Evolutionary conservation across 1,140 invertebrate genomes (phyloP), one percentile per base, ranked within the genome.

Genomic region (Holotrichia oblita): DNA sequence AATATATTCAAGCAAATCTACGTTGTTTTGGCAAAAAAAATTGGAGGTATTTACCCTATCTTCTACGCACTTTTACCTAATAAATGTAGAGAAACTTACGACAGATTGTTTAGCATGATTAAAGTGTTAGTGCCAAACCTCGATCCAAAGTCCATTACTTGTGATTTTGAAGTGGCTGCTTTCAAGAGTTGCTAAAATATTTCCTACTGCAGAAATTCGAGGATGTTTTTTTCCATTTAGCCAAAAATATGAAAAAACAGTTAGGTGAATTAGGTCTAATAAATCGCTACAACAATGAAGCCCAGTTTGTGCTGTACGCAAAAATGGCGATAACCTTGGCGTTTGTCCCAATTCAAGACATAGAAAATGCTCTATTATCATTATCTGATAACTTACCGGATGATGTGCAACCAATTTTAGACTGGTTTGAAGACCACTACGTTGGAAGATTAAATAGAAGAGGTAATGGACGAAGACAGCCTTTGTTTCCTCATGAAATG

Each of bases 141-240:
- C 17, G 22, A 40, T 14, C 64, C 77, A 72, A 10, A 22, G n/a
- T 41, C 27, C n/a, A 22, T 78, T 22, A 20, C 59, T n/a, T 78
- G 77, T 27, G 77, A 78, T 78, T 78, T 78, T 64, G 61, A 64
- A 64, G 4, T 72, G 40, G 77, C 61, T 41, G 61, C 64, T 44
- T 24, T 78, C 14, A 3, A 40, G 20, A 40, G 17, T 78, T 24
- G 4, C 6, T 34, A 9, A 69, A 10, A 34, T 9, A 6, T 72
- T 78, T 78, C 77, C 61, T 17, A 69, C 12, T 3, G 42, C 77
- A 22, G 34, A 69, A 72, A 72, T 77, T 17, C 77, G 41, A 55
- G 61, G 64, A 61, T 79, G 78, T 55, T 79, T 79, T 69, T 79
- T 79, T 44, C n/a, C 73, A 77, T 41, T 69, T 79, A 41, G 40